These are phyloP conservation scores for Propithecus deckenii DNA, from an alignment of 2,797 vertebrate species.

Conservation along the genomic window DNA sequence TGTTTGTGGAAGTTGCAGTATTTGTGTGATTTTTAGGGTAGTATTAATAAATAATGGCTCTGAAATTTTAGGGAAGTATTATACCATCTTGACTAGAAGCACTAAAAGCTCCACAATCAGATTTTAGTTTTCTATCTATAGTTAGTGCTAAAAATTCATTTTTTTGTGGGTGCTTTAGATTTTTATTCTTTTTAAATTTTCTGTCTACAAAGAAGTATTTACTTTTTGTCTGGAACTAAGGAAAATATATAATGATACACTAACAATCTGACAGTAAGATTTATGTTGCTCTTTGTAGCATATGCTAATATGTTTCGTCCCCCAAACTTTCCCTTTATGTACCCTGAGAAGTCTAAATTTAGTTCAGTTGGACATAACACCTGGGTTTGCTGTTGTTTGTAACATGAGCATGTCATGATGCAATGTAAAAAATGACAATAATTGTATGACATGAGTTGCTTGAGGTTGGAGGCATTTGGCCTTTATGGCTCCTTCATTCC, in stretches of 20 bases:
- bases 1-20: slow-evolving; percentile 47
- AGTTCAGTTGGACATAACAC: background rate
- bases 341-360: background rate
- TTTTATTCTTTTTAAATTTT: slow-evolving; percentile 23
- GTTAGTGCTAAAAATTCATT: slow-evolving; percentile 28
- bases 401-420: background rate
- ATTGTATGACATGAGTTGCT: background rate
- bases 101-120: background rate
- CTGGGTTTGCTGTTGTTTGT: slow-evolving; percentile 32
- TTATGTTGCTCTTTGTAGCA: background rate
- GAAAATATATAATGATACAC: background rate
- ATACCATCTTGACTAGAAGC: slow-evolving; percentile 37
- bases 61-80: slow-evolving; percentile 38
- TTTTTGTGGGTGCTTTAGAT: slow-evolving; percentile 18
- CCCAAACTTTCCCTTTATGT: background rate
- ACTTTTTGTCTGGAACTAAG: slow-evolving; percentile 12
- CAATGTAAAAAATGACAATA: background rate
- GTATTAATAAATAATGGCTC: slow-evolving; percentile 21
- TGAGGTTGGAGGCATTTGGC: background rate
- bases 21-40: slow-evolving; percentile 42
- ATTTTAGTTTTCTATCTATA: slow-evolving; percentile 46
- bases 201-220: background rate
- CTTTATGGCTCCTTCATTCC: background rate
- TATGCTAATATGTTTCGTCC: background rate
- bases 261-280: background rate